Evolutionary conservation across 2,797 vertebrate species (phyloP).

Genomic region (Clarias platycephalus): DNA sequence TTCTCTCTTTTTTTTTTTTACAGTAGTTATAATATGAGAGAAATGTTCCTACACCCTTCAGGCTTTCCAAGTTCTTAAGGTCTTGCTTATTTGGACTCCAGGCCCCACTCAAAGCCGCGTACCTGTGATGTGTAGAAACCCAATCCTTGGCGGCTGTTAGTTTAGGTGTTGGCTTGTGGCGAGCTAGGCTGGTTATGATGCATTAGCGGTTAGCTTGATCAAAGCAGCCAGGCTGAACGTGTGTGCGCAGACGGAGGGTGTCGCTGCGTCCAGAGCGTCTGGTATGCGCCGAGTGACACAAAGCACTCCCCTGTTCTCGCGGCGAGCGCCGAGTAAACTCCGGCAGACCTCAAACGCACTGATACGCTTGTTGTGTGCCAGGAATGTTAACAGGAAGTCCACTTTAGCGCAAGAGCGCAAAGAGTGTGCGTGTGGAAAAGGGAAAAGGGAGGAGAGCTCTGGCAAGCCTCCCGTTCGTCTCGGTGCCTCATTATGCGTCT

Average conservation of each 20-base stretch:
- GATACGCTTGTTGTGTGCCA: slow-evolving; percentile 60
- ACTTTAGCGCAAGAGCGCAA: slow-evolving; percentile 55
- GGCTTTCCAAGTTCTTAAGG: slow-evolving; percentile 16
- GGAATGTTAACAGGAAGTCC: slow-evolving; percentile 67
- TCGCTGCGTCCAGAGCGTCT: slow-evolving; percentile 50
- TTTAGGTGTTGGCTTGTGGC: slow-evolving; percentile 58
- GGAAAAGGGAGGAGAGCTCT: slow-evolving; percentile 43
- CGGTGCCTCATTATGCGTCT: slow-evolving; percentile 61
- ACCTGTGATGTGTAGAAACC: slow-evolving; percentile 50
- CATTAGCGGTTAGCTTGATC: slow-evolving; percentile 63
- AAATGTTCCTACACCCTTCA: slow-evolving; percentile 13
- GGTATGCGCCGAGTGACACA: slow-evolving; percentile 59
- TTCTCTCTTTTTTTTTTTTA: not conserved
- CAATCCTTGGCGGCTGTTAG: slow-evolving; percentile 49
- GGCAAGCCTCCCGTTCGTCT: slow-evolving; percentile 42
- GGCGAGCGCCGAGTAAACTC: slow-evolving; percentile 60
- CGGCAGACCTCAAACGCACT: slow-evolving; percentile 53
- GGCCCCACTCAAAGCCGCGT: slow-evolving; percentile 36
- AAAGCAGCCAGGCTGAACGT: slow-evolving; percentile 49
- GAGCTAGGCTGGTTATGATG: slow-evolving; percentile 63
- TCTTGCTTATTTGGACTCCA: slow-evolving; percentile 41
- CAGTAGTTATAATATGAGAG: not conserved
- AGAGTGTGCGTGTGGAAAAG: slow-evolving; percentile 26
- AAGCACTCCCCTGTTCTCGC: slow-evolving; percentile 64
- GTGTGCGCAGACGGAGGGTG: slow-evolving; percentile 51